These are phyloP conservation scores for Fratercula arctica DNA, from an alignment of 2,797 vertebrate species.

Conservation along the genomic window DNA sequence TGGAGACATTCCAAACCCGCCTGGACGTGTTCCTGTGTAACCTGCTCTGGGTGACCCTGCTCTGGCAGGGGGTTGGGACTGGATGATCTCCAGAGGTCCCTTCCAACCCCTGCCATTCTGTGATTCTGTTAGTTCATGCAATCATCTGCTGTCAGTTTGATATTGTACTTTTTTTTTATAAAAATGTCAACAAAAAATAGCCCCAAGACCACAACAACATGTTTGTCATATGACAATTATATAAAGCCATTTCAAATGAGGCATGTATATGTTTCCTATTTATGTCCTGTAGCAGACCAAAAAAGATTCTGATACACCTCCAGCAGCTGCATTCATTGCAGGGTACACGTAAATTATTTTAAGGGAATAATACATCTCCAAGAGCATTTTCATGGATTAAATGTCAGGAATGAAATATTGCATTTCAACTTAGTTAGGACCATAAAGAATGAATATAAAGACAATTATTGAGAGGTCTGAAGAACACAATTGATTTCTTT, in stretches of 20 bases:
- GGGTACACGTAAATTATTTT: constrained; percentile 50
- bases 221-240: neutral
- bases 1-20: too few relatives aligned
- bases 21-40: too few relatives aligned
- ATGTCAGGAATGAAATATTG: constrained; percentile 77
- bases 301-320: neutral
- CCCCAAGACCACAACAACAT: accelerated
- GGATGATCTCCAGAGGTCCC: too few relatives aligned
- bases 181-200: neutral
- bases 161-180: neutral
- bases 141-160: neutral
- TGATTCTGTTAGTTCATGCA: neutral
- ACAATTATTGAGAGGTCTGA: constrained; percentile 56
- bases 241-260: neutral
- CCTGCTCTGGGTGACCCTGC: too few relatives aligned
- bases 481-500: constrained; percentile 47
- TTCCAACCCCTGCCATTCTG: too few relatives aligned
- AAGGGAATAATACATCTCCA: constrained; percentile 75
- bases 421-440: constrained; percentile 59
- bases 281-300: neutral
- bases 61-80: too few relatives aligned
- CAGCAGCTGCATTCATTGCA: neutral
- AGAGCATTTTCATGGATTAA: constrained; percentile 75
- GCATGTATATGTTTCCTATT: neutral
- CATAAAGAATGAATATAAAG: constrained; percentile 61